Base-by-base conservation (phyloP, 2,888 invertebrate genomes). In the Tachina grossa region DNA sequence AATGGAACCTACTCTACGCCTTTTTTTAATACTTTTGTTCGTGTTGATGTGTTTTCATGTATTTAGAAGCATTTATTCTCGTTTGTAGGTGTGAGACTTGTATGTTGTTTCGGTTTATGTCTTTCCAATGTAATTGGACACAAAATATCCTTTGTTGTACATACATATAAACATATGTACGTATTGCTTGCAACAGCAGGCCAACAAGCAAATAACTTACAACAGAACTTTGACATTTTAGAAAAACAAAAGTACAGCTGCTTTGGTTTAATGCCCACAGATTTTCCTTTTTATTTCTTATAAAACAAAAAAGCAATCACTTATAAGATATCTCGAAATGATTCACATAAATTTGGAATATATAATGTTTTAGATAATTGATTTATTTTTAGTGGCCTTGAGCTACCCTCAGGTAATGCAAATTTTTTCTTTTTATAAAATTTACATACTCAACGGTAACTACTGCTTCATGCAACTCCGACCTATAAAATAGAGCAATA, bases 31-130 rank as follows among this genome's bases (percentile, higher is more conserved):
- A 11, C 68, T 74, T 16, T 16, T 39, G n/a, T 19, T 63, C 39
- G 47, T 45, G 11, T 45, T n/a, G 22, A 41, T 68, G n/a, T 11
- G 41, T 10, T 16, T 72, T 5, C 16, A 16, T 59, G 49, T 31
- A 10, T 16, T 53, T 66, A 53, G 65, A 77, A 68, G 72, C 45
- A 51, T 77, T 78, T 77, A 49, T 77, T 84, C 68, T 65, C 55
- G 49, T 75, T 76, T 76, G 31, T 43, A 65, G 68, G 75, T 79
- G 79, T 49, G 63, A 16, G 69, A 65, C 45, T 49, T 51, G 57
- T 69, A 69, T 65, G 74, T 39, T 79, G 45, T 47, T 74, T 57
- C 14, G 10, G 19, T 71, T 39, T 45, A 16, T 39, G 49, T 72
- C 61, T 76, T 49, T 57, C 22, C 43, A 22, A 0, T 66, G 72